Base-by-base conservation (phyloP, 2,113 vertebrate genomes). In the Daphoenositta chrysoptera region DNA sequence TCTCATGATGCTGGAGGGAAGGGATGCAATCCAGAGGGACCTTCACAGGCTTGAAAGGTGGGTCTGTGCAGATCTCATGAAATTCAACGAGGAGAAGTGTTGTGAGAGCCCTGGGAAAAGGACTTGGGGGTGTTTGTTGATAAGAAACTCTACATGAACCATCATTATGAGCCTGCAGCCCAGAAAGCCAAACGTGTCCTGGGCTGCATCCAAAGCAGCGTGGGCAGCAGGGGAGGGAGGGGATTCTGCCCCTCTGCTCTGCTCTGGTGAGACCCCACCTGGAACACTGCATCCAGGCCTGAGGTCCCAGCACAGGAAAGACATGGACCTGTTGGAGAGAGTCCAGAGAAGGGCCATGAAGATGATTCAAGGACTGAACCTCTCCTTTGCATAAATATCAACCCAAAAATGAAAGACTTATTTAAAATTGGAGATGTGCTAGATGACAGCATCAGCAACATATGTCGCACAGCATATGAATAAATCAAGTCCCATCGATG, bases 401-500 rank as follows among this genome's bases (percentile, higher is more conserved):
- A 42, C n/a, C 40, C 64, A 9, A 93, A 91, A 71, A 39, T n/a
- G 57, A 90, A 94, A 82, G 53, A 44, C 48, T 90, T 82, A 64
- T n/a, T 97, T 90, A 87, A 80, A 94, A 76, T 42, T 79, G 63
- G 53, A 87, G 83, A 76, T 93, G 71, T 39, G 51, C 45, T 92
- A 78, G 90, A 53, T 11, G 37, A 64, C 76, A 94, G 75, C 78
- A 53, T 77, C 87, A 95, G 87, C 86, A 96, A 81, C 83, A 65
- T 92, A 89, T 57, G 54, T 93, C 1, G 3, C 87, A 35, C 39
- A 83, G 83, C 33, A 39, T 57, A 70, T 90, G 93, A 96, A 95
- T 97, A 98, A 96, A 97, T 97, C 93, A 96, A 51, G 65, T 39
- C n/a, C 44, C 56, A 70, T 76, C 10, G 26, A 87, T 71, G 68